Evolutionary conservation across 2,113 vertebrate species (phyloP), one percentile per base, ranked within the genome.

Genomic region (Otolemur garnettii): DNA sequence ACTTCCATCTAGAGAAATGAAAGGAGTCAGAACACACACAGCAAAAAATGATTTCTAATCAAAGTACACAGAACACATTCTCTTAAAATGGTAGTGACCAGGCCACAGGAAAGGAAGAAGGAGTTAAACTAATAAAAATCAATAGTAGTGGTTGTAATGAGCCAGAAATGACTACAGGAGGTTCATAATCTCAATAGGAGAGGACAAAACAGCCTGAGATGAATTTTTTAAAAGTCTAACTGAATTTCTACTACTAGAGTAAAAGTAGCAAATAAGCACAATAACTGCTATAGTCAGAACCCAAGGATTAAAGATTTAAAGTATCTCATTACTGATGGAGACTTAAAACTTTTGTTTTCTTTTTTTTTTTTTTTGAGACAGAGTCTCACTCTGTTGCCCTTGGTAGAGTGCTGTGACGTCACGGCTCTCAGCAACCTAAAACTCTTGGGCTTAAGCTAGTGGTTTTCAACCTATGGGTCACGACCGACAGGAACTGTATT

Each of bases 21-120:
- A 92, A 74, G 18, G n/a, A 94, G 42, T 81, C 28, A 89, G 75
- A 94, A 95, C 35, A 78, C 24, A 96, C 19, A 66, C 74, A 38
- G 50, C 69, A 72, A 72, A 45, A n/a, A 74, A 83, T 21, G 45
- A 90, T 90, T 87, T 94, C 71, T 92, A 45, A 92, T 87, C 18
- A 55, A 92, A 90, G 55, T 22, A 92, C 10, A 57, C 0, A 90
- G 75, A 91, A 95, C 9, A 30, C 11, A 38, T 75, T 93, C 60
- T 89, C 24, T 88, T 85, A 64, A 85, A 87, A 95, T 53, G 45
- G 21, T 77, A 95, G 53, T 71, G 13, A 42, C 30, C 13, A 95
- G 30, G 22, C 6, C 57, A 87, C 1, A 95, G 45, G n/a, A 83
- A 19, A 82, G 26, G 7, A 82, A 84, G 33, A 81, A 96, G 28